Conservation (phyloP, 2,113 vertebrate genomes). For the Periophthalmus modestus region DNA sequence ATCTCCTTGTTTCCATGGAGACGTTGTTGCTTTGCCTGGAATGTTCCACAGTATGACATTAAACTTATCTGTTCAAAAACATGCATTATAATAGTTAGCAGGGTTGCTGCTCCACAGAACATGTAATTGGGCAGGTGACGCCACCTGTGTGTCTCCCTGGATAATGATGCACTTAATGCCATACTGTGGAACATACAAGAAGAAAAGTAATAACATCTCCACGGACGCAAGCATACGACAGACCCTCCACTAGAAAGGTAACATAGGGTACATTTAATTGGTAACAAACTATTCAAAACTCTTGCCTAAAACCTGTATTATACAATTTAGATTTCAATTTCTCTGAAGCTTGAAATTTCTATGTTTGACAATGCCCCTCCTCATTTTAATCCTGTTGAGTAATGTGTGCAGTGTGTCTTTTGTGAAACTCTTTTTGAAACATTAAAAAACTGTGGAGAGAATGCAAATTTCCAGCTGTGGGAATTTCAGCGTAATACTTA, state of each 20-base stretch:
- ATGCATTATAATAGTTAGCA: no score
- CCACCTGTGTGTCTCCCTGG: neutral
- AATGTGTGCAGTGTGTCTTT: conserved; percentile 14
- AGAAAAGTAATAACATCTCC: neutral
- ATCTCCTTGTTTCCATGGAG: no score
- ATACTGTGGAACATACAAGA: neutral
- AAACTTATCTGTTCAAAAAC: no score
- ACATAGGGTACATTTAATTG: neutral
- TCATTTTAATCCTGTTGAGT: conserved; percentile 19
- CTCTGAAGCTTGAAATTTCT: neutral
- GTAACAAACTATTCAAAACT: no score
- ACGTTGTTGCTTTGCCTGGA: no score
- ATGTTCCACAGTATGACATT: no score
- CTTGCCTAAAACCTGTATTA: no score
- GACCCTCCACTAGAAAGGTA: neutral
- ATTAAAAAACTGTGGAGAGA: conserved; percentile 3
- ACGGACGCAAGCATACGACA: no score
- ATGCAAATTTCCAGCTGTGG: neutral
- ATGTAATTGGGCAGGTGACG: no score
- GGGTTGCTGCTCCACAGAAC: no score
- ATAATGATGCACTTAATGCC: neutral
- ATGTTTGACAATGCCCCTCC: neutral
- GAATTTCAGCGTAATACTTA: conserved; percentile 13
- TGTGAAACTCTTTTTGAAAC: conserved; percentile 11
- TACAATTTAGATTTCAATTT: neutral